phyloP scores from a whole-genome alignment of 2,113 vertebrate species.

The Pheucticus melanocephalus region DNA sequence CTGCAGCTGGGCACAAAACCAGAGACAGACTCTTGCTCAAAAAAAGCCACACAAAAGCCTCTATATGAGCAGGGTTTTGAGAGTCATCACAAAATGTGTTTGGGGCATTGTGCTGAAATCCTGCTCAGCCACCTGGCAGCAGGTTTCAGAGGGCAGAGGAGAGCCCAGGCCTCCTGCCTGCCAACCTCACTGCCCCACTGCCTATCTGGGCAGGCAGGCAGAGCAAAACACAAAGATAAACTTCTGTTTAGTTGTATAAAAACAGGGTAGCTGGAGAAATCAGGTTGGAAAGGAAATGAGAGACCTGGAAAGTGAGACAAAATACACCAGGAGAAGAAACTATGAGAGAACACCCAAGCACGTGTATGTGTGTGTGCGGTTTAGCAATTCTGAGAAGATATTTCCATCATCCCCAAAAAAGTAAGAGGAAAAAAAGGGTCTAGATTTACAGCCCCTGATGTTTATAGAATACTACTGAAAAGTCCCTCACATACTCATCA shows the following conservation, averaged over 20 bases:
- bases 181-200: fast-evolving
- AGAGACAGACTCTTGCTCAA: neutral
- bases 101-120: neutral
- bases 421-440: fast-evolving
- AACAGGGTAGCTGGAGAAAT: neutral
- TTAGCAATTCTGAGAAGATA: neutral
- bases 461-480: neutral
- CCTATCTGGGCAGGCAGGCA: neutral
- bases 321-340: neutral
- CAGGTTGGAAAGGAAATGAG: neutral
- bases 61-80: neutral
- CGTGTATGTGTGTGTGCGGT: neutral
- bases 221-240: neutral
- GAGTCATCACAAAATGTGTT: neutral
- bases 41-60: fast-evolving
- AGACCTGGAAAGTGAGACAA: neutral
- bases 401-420: neutral
- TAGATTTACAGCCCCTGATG: neutral
- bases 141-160: fast-evolving
- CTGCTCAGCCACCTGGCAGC: neutral
- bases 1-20: neutral
- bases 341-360: neutral
- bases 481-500: neutral
- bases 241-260: neutral
- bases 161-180: neutral